Evolutionary conservation across 2,888 invertebrate genomes (phyloP).

Genomic region (Lasioglossum morio): DNA sequence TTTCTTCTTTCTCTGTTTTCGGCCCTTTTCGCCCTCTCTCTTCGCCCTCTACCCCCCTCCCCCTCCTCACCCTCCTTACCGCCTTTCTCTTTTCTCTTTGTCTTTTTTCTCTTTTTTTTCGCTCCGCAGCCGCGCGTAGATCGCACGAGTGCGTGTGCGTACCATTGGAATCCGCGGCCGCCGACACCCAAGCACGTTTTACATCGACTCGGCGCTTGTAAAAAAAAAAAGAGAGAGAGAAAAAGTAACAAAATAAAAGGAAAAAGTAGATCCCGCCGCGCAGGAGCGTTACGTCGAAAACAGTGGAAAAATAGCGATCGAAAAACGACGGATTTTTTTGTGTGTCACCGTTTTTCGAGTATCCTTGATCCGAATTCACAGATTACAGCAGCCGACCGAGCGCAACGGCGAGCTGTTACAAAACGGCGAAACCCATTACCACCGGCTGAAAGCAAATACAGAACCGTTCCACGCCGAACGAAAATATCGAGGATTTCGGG

Average conservation of each 20-base stretch:
- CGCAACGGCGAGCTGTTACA: conserved; percentile 12
- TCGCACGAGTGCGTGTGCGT: conserved; percentile 32
- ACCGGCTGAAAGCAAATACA: neutral
- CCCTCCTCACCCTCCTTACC: neutral
- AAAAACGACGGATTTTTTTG: conserved; percentile 11
- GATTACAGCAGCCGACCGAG: conserved; percentile 14
- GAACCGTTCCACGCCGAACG: neutral
- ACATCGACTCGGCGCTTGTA: conserved; percentile 24
- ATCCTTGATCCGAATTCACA: conserved; percentile 18
- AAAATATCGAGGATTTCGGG: conserved; percentile 11
- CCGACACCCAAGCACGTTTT: conserved; percentile 38
- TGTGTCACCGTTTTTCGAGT: conserved; percentile 16
- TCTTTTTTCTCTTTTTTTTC: neutral
- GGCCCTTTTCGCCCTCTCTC: neutral
- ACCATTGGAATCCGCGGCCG: conserved; percentile 42
- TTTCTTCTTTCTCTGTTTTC: conserved; percentile 55
- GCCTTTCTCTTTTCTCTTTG: conserved; percentile 15
- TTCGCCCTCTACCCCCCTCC: neutral
- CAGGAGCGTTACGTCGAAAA: neutral
- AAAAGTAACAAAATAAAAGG: neutral
- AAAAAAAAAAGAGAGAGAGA: neutral
- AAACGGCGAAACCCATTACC: conserved; percentile 20
- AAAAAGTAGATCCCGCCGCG: neutral
- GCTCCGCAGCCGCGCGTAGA: conserved; percentile 5
- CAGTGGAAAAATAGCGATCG: conserved; percentile 9